Conservation (phyloP, 2,888 invertebrate species). For the Hofmannophila pseudospretella region DNA sequence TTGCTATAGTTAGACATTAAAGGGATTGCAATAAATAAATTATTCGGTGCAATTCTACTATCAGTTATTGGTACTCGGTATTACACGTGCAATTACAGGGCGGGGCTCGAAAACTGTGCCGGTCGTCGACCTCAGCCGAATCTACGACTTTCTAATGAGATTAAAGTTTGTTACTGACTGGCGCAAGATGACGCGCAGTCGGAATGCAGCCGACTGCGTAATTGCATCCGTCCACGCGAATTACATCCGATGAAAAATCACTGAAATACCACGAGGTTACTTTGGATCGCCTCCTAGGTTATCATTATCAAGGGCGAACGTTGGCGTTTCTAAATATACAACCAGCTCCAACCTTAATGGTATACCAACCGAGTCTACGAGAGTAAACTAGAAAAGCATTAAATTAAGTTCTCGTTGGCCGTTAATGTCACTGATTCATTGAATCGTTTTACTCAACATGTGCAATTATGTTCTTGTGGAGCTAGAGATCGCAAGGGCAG, state of each 20-base stretch:
- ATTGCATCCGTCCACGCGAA: slow-evolving; percentile 38
- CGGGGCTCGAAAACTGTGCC: slow-evolving; percentile 47
- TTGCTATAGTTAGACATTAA: not conserved
- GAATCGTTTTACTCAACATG: slow-evolving; percentile 55
- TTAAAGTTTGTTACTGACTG: slow-evolving; percentile 47
- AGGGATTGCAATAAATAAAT: not conserved
- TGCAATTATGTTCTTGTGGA: slow-evolving; percentile 61
- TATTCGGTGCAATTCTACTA: not conserved
- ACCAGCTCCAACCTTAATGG: not conserved
- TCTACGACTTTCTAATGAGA: slow-evolving; percentile 70
- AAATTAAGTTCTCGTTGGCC: slow-evolving; percentile 29
- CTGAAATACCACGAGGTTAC: slow-evolving; percentile 21
- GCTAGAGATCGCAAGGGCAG: slow-evolving; percentile 69
- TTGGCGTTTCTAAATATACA: slow-evolving; percentile 1
- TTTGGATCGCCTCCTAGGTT: slow-evolving; percentile 1
- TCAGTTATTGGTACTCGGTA: slow-evolving; percentile 29
- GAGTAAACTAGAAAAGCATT: slow-evolving; percentile 23
- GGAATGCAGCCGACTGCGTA: slow-evolving; percentile 34
- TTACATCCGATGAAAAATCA: slow-evolving; percentile 36
- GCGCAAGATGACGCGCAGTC: slow-evolving; percentile 40
- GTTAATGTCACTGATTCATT: slow-evolving; percentile 46
- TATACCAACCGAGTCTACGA: slow-evolving; percentile 11
- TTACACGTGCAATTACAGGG: slow-evolving; percentile 44
- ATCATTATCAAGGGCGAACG: not conserved
- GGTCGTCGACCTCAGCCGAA: slow-evolving; percentile 60